phyloP scores from a whole-genome alignment of 1,140 invertebrate species.

The Monochamus saltuarius region DNA sequence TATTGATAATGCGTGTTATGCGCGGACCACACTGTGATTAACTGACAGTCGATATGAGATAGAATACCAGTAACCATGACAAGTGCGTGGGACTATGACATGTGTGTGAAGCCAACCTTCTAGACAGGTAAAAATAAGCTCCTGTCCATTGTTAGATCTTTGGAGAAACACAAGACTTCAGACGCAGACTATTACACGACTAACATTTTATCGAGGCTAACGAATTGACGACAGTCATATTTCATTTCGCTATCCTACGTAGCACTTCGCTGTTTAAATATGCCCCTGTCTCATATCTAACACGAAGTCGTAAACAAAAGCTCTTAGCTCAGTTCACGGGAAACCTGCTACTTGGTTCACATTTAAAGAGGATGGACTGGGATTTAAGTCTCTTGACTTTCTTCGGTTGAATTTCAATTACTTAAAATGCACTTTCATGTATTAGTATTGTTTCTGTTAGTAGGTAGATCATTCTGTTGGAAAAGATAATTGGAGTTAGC shows the following conservation, averaged over 20 bases:
- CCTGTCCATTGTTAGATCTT: slow-evolving; percentile 20
- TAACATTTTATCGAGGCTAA: slow-evolving; percentile 23
- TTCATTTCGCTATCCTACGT: slow-evolving; percentile 30
- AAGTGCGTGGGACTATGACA: slow-evolving; percentile 23
- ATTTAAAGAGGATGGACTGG: too few relatives aligned
- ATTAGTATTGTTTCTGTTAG: too few relatives aligned
- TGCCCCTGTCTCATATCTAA: slow-evolving; percentile 25
- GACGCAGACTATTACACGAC: slow-evolving; percentile 15
- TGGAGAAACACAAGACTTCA: slow-evolving; percentile 16
- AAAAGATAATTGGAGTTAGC: too few relatives aligned
- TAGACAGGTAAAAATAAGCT: slow-evolving; percentile 27
- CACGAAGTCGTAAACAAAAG: too few relatives aligned
- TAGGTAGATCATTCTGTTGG: too few relatives aligned
- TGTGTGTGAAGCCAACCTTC: slow-evolving; percentile 22
- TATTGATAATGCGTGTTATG: slow-evolving; percentile 42
- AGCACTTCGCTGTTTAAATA: slow-evolving; percentile 27
- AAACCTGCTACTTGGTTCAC: too few relatives aligned
- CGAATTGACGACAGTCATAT: slow-evolving; percentile 28
- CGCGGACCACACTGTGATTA: slow-evolving; percentile 34
- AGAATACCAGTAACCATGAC: slow-evolving; percentile 12
- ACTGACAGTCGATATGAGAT: slow-evolving; percentile 21
- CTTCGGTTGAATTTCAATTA: too few relatives aligned
- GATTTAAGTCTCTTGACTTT: too few relatives aligned
- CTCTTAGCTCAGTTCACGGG: too few relatives aligned
- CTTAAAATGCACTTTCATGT: too few relatives aligned